These are phyloP conservation scores for Trichechus manatus DNA, from an alignment of 2,113 vertebrate species.

Conservation along the genomic window DNA sequence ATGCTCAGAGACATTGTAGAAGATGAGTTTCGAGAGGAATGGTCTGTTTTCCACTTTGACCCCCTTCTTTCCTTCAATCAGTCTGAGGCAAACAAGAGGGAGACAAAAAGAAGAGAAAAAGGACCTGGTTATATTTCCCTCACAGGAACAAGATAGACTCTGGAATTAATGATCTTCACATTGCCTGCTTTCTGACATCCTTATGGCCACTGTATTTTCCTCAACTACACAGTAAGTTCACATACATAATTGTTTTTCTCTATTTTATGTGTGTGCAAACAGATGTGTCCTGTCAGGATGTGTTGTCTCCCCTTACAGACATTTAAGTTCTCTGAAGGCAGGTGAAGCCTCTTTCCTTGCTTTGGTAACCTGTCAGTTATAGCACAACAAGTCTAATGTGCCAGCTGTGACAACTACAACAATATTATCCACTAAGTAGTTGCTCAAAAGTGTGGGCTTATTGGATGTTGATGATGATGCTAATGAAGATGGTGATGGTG, in stretches of 20 bases:
- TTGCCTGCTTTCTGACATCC: accelerated
- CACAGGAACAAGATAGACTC: not conserved
- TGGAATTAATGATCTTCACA: not conserved
- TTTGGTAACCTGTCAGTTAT: not conserved
- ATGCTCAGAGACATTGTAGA: conserved; percentile 96
- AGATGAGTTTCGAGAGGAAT: conserved; percentile 94
- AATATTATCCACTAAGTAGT: accelerated
- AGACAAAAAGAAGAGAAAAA: conserved; percentile 12
- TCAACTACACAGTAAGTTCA: accelerated
- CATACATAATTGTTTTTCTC: not conserved
- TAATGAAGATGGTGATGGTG: not conserved
- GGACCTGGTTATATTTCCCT: accelerated
- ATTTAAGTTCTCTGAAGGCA: not conserved
- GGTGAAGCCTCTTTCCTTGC: not conserved
- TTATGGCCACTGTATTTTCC: not conserved
- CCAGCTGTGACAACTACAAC: not conserved
- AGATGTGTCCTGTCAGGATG: not conserved
- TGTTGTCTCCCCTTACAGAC: accelerated
- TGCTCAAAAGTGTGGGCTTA: not conserved
- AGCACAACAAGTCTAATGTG: accelerated
- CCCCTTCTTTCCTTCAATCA: conserved; percentile 93
- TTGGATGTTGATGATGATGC: not conserved
- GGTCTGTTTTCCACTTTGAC: conserved; percentile 94
- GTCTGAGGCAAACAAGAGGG: conserved; percentile 85
- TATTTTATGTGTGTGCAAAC: not conserved